Evolutionary conservation across 92 coral and sea anemone species (phyloP), one percentile per base, ranked within the genome.

Genomic region (Actinernus sp.): DNA sequence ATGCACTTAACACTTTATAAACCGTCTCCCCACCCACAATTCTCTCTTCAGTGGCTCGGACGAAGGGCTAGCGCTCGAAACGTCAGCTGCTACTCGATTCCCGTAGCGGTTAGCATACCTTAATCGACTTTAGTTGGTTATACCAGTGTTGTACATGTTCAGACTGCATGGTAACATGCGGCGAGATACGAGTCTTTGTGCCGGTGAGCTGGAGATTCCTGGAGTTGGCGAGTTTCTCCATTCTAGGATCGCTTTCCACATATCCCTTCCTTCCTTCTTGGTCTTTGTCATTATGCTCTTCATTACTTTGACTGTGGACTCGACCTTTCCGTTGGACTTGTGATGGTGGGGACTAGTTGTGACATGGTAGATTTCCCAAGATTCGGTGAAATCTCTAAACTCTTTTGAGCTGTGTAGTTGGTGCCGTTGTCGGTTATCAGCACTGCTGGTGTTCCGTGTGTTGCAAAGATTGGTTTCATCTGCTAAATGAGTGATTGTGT

Each of bases 381-480:
- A 31, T 46, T 39, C 1, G 13, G 79, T 56, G 34, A 76, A 65
- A 18, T 33, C 23, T 19, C 38, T 64, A 46, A 78, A 83, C 36
- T 83, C 63, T 2, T 43, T 25, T 6, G 88, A 82, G n/a, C n/a
- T 27, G 55, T 61, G 56, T 74, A 76, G 50, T 76, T 76, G 66
- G 49, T 50, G 21, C 82, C 92, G 31, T 85, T 78, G 63, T 72
- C 86, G 6, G 92, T 71, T 55, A 86, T 55, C 32, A 71, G 34
- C 28, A 41, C 60, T 5, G 76, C 83, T 38, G 87, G 83, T 40
- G 76, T 46, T 3, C 92, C 87, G 46, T 79, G 83, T 7, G 73
- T 61, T n/a, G 87, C 83, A 74, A 72, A 73, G 13, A 86, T 63
- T 37, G 83, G 87, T 44, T 87, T 87, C 58, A 80, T 46, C 17